Base-by-base conservation (phyloP, 2,113 vertebrate genomes). In the zebrafish (Danio rerio) region DNA sequence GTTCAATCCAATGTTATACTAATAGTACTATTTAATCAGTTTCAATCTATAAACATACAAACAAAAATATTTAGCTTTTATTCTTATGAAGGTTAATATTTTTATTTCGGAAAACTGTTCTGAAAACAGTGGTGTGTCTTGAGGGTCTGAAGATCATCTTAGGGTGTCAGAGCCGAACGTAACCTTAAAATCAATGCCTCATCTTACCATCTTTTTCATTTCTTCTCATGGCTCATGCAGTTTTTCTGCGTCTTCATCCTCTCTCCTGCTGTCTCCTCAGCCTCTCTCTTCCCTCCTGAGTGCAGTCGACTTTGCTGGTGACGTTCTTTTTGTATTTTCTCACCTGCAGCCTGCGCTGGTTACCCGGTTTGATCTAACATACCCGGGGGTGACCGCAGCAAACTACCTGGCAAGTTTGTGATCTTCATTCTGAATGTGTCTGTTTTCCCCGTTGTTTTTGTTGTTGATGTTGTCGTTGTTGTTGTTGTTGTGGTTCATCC, bases 321-420 rank as follows among this genome's bases (percentile, higher is more conserved):
- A 92, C 77, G 5, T 74, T 92, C 78, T 91, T 74, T 31, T 91
- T 88, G 91, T 84, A 68, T 92, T 90, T 81, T 91, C 88, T 92
- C 88, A 89, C 88, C 91, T 90, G 91, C 93, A 94, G 92, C 92
- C 92, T 90, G 91, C 91, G 61, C 89, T 93, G 93, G 92, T 94
- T 90, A 93, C 92, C 91, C 90, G 89, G 91, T 94, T 91, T 93
- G 92, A 93, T 92, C 92, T 94, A 90, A 90, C 92, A 81, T 93
- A 92, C 90, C 91, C 91, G 31, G 91, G 92, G 89, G 89, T 92
- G 92, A 93, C 91, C 80, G 85, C 91, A 83, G 89, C 91, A 92
- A 94, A 92, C 92, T 93, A 93, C 92, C 91, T 94, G 93, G 92
- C 93, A 94, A 94, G 92, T 94, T 92, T 89, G 86, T 74, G 42